Base-by-base conservation (phyloP, 2,797 vertebrate genomes). In the Cichlasoma orientale region DNA sequence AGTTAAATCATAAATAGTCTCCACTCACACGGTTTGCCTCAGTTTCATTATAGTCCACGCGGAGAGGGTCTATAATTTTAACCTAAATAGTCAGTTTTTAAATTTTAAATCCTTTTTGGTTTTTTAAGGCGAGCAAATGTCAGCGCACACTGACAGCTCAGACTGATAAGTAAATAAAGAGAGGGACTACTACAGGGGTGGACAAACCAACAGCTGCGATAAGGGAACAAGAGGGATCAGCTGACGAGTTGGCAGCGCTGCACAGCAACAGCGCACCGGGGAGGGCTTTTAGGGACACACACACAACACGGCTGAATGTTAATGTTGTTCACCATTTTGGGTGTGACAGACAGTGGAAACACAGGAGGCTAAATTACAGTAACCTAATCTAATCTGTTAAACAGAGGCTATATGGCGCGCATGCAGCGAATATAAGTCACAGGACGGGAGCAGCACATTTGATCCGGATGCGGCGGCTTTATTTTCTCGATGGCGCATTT, bases 161-260 rank as follows among this genome's bases (percentile, higher is more conserved):
- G 18, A 12, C 50, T 25, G 29, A 33, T 31, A 16, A 80, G 53
- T 75, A 84, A 85, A 86, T 77, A 83, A 71, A 82, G 61, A 82
- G 79, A 56, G n/a, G 57, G 50, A 55, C 56, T 56, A 76, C 55
- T 56, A 56, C 12, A 83, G 88, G 89, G 89, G 88, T 89, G 91
- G 86, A 83, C 71, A 78, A 90, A 79, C 54, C 27, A 81, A 79
- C 91, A 90, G 88, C 90, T 88, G 91, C 79, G 83, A 89, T 86
- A 82, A 89, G 83, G 13, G 85, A 94, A 94, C 95, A 95, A 93
- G 90, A 93, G 74, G 84, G 93, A 96, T 96, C 96, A 97, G 97
- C 96, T 97, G 96, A 97, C 96, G 92, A 79, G 82, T 89, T 96
- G 96, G 96, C 96, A 94, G 91, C 87, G 89, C 78, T 89, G 91